Base-by-base conservation (phyloP, 37 sponge, comb jelly and placozoan species). In the Ianthella basta region DNA sequence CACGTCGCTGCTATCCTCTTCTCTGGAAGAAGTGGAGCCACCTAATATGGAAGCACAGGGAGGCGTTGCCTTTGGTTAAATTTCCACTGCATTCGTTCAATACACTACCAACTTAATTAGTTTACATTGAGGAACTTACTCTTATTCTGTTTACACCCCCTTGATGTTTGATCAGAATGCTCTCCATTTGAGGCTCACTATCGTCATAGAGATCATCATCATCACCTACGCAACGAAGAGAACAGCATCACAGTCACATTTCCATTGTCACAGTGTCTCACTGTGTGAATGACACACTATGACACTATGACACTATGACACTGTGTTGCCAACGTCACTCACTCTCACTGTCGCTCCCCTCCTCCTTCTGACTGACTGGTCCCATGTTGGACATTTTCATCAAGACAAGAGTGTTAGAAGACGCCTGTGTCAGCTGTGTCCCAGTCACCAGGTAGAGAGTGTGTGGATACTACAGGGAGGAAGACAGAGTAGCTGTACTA, bases 401-500 rank as follows among this genome's bases (percentile, higher is more conserved):
- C 59, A 99, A 39, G 24, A 96, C 83, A 41, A 99, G 25, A 39
- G 84, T 75, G 86, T 96, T 96, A 53, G 90, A 83, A 36, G 84
- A 83, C 0, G 82, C 74, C 20, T 25, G 39, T 25, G 84, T 86
- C 12, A 93, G 83, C 84, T 96, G 97, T 5, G 97, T 96, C 14
- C 99, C 99, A 38, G 91, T 97, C 44, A 93, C 94, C 59, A 96
- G 39, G 80, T 95, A 99, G 32, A 85, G 81, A 24, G 99, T 95
- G 69, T 96, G 79, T 18, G 99, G 99, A 79, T 88, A 99, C 82
- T 88, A 59, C 20, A 24, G 54, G 21, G 39, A n/a, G 60, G 35
- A 10, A 65, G 64, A 10, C 27, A 61, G 29, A 13, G 29, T 61
- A 10, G 5, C 12, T 61, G 24, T 61, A 4, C 10, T n/a, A n/a